Conservation (phyloP, 2,888 invertebrate genomes). For the Poecilus cupreus region DNA sequence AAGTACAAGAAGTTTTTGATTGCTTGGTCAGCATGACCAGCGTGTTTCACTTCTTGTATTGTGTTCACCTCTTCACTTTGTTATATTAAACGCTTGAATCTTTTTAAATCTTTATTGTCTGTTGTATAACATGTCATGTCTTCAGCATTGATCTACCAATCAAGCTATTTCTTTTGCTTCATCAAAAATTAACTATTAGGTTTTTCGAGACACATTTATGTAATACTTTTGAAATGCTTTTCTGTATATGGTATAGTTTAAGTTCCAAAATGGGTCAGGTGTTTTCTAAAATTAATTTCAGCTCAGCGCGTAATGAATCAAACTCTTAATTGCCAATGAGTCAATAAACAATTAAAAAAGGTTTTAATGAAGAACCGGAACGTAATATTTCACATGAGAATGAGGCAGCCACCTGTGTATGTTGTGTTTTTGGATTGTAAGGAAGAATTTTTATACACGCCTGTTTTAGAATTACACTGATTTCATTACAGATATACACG, state of each 20-base stretch:
- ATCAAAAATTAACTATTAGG: slow-evolving; percentile 3
- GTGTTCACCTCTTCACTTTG: slow-evolving; percentile 30
- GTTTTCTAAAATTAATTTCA: slow-evolving; percentile 49
- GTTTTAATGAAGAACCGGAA: slow-evolving; percentile 50
- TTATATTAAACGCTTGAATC: slow-evolving; percentile 18
- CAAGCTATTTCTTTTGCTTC: slow-evolving; percentile 11
- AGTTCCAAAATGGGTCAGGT: slow-evolving; percentile 40
- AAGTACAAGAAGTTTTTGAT: slow-evolving; percentile 25
- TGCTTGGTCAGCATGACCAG: slow-evolving; percentile 34
- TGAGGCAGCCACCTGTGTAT: slow-evolving; percentile 11
- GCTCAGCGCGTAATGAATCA: slow-evolving; percentile 34
- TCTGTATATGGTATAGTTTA: neutral
- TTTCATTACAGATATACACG: slow-evolving; percentile 50
- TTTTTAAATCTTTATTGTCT: slow-evolving; percentile 46
- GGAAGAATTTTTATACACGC: slow-evolving; percentile 24
- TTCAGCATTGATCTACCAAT: slow-evolving; percentile 41
- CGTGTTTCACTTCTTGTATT: slow-evolving; percentile 28
- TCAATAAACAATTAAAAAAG: slow-evolving; percentile 55
- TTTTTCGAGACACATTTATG: neutral
- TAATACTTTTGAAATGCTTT: neutral
- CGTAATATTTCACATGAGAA: slow-evolving; percentile 44
- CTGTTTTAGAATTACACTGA: slow-evolving; percentile 34
- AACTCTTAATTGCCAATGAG: slow-evolving; percentile 44
- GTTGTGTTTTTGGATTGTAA: neutral
- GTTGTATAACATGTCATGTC: slow-evolving; percentile 56